Percentiles rank a stretch among this genome's conserved stretches.
These are phyloP conservation scores for Pedicia rivosa DNA, from an alignment of 2,888 invertebrate genomes.

Conservation along the genomic window DNA sequence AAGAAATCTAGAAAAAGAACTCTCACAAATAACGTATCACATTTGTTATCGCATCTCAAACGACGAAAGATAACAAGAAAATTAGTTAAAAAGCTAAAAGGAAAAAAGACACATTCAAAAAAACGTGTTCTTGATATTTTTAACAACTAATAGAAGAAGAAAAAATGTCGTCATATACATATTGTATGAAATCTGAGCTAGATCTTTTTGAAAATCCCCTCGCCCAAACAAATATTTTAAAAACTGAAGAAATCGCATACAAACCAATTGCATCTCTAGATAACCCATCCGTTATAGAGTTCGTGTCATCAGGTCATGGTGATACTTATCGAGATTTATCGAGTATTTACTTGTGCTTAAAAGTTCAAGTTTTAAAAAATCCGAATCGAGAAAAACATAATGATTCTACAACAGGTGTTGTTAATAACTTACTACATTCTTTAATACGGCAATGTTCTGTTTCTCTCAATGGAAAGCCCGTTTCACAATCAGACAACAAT, in stretches of 20 bases:
- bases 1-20: neutral
- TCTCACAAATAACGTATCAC: neutral
- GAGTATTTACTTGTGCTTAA: slow-evolving; percentile 1
- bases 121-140: too few species aligned
- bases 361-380: neutral
- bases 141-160: too few species aligned
- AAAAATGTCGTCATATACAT: neutral
- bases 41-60: neutral
- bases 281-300: slow-evolving; percentile 4
- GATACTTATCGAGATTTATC: slow-evolving; percentile 7
- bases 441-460: slow-evolving; percentile 5
- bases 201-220: neutral
- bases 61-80: neutral
- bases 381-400: too few species aligned
- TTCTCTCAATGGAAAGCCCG: slow-evolving; percentile 7
- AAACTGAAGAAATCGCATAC: neutral
- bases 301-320: slow-evolving; percentile 2
- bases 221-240: slow-evolving; percentile 1
- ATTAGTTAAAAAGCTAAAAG: neutral
- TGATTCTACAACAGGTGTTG: neutral
- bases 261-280: neutral
- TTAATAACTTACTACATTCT: slow-evolving; percentile 7
- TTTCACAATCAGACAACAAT: slow-evolving; percentile 4
- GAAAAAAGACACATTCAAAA: neutral
- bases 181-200: slow-evolving; percentile 2